Percentiles rank a stretch among this genome's conserved stretches.
These are phyloP conservation scores for Hylaeus volcanicus DNA, from an alignment of 1,140 invertebrate genomes.

Conservation along the genomic window DNA sequence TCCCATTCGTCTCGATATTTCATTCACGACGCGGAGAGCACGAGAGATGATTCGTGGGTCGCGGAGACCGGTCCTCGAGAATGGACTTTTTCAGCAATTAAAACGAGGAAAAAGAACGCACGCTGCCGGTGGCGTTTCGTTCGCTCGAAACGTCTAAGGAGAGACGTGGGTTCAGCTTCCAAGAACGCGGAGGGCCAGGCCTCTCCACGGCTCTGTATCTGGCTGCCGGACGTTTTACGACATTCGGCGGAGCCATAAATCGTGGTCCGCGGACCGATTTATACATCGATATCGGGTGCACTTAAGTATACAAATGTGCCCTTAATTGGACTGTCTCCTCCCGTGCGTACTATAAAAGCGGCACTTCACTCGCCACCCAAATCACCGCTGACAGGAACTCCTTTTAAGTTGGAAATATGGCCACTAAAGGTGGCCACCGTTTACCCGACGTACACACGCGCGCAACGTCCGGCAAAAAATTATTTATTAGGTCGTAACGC, in stretches of 20 bases:
- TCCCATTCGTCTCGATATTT: conserved; percentile 42
- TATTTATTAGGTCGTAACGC: too few relatives aligned
- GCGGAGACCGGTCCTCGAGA: conserved; percentile 1
- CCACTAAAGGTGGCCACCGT: conserved; percentile 51
- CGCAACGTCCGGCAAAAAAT: too few relatives aligned
- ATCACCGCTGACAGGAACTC: conserved; percentile 61
- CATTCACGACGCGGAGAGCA: conserved; percentile 17
- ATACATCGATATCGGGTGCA: conserved; percentile 72
- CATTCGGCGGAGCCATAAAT: conserved; percentile 73
- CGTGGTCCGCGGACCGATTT: conserved; percentile 68
- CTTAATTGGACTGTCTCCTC: conserved; percentile 74
- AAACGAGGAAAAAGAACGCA: conserved; percentile 16
- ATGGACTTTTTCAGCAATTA: conserved; percentile 40
- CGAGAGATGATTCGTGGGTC: conserved; percentile 16
- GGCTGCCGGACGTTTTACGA: conserved; percentile 70
- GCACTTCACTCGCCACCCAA: conserved; percentile 52
- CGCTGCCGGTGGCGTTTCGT: conserved; percentile 11
- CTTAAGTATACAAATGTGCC: conserved; percentile 74
- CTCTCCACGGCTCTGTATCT: conserved; percentile 39
- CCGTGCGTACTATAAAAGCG: conserved; percentile 65
- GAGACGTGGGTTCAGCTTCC: conserved; percentile 49
- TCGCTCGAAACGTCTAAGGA: conserved; percentile 8
- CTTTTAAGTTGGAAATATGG: conserved; percentile 62
- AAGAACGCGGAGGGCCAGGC: conserved; percentile 44
- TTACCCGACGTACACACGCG: neutral